phyloP scores from a whole-genome alignment of 2,797 vertebrate genomes.

The Glyptemys insculpta region DNA sequence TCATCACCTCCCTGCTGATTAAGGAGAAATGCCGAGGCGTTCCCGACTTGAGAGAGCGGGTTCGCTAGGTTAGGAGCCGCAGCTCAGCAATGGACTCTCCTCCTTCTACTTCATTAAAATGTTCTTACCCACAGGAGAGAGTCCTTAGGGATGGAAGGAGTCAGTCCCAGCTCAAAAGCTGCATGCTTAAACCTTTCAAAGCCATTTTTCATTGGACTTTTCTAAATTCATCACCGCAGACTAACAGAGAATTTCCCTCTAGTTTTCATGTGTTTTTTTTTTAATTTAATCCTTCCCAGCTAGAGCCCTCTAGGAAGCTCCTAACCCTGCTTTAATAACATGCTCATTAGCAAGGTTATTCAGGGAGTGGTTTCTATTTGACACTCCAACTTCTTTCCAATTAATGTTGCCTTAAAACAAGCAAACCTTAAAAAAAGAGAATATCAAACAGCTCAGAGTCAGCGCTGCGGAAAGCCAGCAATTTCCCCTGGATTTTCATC shows the following conservation, averaged over 20 bases:
- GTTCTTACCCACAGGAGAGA: constrained; percentile 50
- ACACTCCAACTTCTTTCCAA: constrained; percentile 74
- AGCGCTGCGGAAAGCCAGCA: constrained; percentile 48
- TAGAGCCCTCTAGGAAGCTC: constrained; percentile 71
- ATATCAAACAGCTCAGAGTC: constrained; percentile 60
- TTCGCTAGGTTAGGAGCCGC: constrained; percentile 37
- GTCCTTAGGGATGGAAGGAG: constrained; percentile 62
- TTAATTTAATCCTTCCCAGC: constrained; percentile 75
- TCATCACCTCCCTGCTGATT: neutral
- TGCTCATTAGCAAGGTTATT: constrained; percentile 75
- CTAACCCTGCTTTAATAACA: constrained; percentile 78
- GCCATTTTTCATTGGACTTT: constrained; percentile 81
- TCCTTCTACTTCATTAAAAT: constrained; percentile 70
- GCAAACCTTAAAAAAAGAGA: constrained; percentile 67
- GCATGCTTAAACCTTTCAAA: constrained; percentile 76
- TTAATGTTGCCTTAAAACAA: constrained; percentile 76
- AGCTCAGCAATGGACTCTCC: constrained; percentile 37
- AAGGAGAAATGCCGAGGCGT: neutral
- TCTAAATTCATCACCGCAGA: constrained; percentile 75
- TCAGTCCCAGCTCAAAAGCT: constrained; percentile 58
- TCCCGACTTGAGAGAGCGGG: neutral
- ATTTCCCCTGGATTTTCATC: constrained; percentile 68
- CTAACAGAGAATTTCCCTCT: constrained; percentile 72
- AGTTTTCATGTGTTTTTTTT: constrained; percentile 70
- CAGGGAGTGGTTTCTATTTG: constrained; percentile 74